Evolutionary conservation across 2,888 invertebrate species (phyloP).

Genomic region (Tenthredo scrophulariae): DNA sequence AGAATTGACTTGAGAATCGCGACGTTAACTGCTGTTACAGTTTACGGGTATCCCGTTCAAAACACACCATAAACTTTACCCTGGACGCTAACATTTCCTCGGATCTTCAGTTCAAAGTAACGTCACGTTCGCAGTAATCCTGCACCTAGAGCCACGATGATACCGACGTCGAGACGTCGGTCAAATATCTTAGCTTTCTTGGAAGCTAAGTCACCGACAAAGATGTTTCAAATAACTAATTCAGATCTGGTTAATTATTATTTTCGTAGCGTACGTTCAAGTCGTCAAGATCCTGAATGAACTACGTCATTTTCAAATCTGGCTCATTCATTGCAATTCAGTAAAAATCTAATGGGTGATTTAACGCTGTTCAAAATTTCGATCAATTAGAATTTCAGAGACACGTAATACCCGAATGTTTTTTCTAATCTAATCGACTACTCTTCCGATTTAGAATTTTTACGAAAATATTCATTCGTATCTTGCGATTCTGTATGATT

Average conservation of each 20-base stretch:
- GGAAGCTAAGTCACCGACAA: neutral
- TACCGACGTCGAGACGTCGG: neutral
- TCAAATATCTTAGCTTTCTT: neutral
- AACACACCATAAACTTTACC: neutral
- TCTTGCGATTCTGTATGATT: too few relatives aligned
- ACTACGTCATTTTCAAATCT: neutral
- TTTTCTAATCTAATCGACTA: neutral
- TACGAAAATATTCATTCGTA: too few relatives aligned
- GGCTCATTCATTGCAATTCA: neutral
- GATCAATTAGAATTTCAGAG: neutral
- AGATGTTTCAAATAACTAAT: neutral
- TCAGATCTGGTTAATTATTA: neutral
- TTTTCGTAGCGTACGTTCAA: neutral
- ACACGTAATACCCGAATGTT: neutral
- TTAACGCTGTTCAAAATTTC: neutral
- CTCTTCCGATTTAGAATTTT: neutral
- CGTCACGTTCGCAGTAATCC: slow-evolving; percentile 22
- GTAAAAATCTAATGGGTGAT: neutral
- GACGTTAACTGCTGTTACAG: slow-evolving; percentile 29
- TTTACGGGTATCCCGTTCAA: slow-evolving; percentile 20
- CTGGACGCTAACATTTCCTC: neutral
- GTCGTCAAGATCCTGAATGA: neutral
- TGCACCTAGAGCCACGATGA: slow-evolving; percentile 1
- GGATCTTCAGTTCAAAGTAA: slow-evolving; percentile 11
- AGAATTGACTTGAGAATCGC: slow-evolving; percentile 23